Evolutionary conservation across 2,797 vertebrate species (phyloP).

Genomic region (Tympanoctomys barrerae): DNA sequence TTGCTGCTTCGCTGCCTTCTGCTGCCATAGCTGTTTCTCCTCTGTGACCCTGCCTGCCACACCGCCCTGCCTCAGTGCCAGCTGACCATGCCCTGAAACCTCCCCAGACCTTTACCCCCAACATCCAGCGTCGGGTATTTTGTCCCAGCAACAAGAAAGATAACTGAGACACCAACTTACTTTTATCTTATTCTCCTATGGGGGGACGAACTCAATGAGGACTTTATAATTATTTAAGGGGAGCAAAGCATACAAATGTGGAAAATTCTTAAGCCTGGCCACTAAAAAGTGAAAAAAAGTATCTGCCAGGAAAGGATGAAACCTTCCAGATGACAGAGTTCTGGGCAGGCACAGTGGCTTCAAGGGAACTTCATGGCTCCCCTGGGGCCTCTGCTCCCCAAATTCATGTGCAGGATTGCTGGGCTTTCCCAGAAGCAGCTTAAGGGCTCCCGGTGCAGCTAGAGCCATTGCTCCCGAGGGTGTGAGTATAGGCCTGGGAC

Average conservation of each 20-base stretch:
- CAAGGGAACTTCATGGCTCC: not conserved
- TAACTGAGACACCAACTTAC: not conserved
- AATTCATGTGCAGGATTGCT: not conserved
- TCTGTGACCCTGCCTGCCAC: not conserved
- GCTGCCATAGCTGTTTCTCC: not conserved
- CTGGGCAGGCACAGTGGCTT: not conserved
- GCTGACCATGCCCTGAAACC: not conserved
- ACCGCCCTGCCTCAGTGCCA: too few species aligned
- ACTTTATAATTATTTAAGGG: not conserved
- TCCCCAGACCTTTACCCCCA: not conserved
- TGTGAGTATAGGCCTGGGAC: not conserved
- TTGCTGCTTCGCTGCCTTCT: not conserved
- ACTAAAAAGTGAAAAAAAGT: not conserved
- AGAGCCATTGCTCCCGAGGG: not conserved
- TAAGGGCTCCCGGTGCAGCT: not conserved
- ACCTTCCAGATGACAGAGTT: not conserved
- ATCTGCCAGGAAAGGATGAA: not conserved
- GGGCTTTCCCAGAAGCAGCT: not conserved
- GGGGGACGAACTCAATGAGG: not conserved
- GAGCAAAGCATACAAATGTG: not conserved
- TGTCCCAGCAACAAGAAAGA: not conserved
- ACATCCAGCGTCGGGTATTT: not conserved
- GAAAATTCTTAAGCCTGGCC: not conserved
- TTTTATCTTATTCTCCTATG: not conserved
- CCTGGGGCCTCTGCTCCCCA: not conserved